Evolutionary conservation across 2,797 vertebrate species (phyloP), one percentile per base, ranked within the genome.

Genomic region (Sebastolobus alascanus): DNA sequence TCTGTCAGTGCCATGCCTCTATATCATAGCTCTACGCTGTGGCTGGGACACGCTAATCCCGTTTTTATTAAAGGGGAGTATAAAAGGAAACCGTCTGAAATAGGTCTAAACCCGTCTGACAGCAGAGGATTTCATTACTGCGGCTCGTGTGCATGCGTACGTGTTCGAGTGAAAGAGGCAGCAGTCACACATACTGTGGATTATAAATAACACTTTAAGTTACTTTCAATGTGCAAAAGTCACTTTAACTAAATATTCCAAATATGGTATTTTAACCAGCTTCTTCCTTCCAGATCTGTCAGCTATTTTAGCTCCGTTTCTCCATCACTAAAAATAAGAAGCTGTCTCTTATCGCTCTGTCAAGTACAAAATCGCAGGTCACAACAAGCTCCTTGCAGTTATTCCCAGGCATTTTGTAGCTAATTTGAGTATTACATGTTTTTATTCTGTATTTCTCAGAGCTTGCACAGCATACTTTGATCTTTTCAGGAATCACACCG

Each of bases 61-160:
- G 33, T 87, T 94, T 95, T 95, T 95, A 95, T 95, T 94, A 93
- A 92, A 95, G 76, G 46, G 56, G 83, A 89, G 90, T 90, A 92
- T 90, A 90, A 87, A 91, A 89, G 81, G 85, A 92, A 93, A 89
- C 77, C 66, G 59, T 89, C 83, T 91, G 89, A 91, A 91, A 91
- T 77, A 80, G 85, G 77, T 83, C 77, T 91, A 91, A 94, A 85
- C 85, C 80, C 68, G 67, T 85, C 77, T 88, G 84, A 90, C 89
- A 83, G 86, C 46, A 60, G 74, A 85, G 84, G 79, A 91, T 92
- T 95, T 93, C 84, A 94, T 93, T 90, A 92, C 74, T 76, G 82
- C 68, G 60, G 80, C 80, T 80, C 76, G 68, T 59, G 59, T 13
- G 52, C 1, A 5, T 50, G 56, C 10, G 8, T 33, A 25, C 12